Conservation (phyloP, 2,888 invertebrate species). For the Ganaspis brasiliensis region DNA sequence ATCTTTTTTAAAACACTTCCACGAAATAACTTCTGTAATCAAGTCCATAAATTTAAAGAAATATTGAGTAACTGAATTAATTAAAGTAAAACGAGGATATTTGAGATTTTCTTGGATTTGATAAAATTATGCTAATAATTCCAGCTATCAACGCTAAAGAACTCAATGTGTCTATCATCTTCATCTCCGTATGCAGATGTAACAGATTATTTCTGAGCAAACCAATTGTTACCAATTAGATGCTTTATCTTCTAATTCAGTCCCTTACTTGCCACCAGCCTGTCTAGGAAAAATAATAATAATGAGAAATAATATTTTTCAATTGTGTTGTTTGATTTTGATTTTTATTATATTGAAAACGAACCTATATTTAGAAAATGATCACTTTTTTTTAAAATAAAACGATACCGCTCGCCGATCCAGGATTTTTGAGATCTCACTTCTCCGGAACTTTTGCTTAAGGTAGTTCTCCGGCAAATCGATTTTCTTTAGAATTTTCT, state of each 20-base stretch:
- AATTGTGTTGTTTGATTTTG: no score
- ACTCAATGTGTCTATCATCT: background rate
- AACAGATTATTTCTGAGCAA: constrained; percentile 32
- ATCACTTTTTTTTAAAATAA: no score
- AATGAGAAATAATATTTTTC: no score
- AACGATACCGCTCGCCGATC: no score
- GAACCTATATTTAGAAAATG: no score
- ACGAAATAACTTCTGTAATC: background rate
- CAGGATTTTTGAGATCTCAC: no score
- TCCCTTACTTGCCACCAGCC: constrained; percentile 11
- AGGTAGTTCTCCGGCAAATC: no score
- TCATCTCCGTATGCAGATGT: constrained; percentile 1
- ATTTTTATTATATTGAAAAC: no score
- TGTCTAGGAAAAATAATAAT: constrained; percentile 19
- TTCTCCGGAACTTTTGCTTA: no score
- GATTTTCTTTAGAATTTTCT: no score
- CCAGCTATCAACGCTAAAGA: background rate
- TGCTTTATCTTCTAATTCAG: constrained; percentile 23
- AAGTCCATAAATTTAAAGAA: constrained; percentile 2
- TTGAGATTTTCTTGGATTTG: constrained; percentile 21
- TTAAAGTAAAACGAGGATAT: background rate
- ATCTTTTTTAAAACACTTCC: background rate
- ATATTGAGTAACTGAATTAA: constrained; percentile 8
- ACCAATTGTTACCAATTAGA: constrained; percentile 44
- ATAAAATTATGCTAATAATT: constrained; percentile 8